A percentile compares a stretch with the other conserved stretches of the same genome.
These are phyloP conservation scores for Chloebia gouldiae DNA, from an alignment of 2,113 vertebrate species.

Conservation along the genomic window DNA sequence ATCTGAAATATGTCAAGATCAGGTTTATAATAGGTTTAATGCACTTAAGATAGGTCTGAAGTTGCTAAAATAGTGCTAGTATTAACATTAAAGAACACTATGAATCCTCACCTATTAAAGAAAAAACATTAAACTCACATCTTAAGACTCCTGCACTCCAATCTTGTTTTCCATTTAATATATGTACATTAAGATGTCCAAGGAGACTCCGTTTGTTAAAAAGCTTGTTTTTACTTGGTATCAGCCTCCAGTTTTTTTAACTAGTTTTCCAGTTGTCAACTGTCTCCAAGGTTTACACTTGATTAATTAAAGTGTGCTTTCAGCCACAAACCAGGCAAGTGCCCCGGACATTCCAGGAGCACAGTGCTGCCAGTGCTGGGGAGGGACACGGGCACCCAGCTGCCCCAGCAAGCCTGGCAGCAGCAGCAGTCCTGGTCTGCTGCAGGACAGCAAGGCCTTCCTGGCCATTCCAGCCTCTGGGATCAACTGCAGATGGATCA, in stretches of 20 bases:
- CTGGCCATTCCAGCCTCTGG: background rate
- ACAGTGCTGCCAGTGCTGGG: rapidly evolving
- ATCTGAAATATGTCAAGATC: background rate
- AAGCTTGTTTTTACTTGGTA: background rate
- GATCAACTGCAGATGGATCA: rapidly evolving
- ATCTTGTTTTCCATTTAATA: background rate
- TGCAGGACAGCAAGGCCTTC: background rate
- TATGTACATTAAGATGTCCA: rapidly evolving
- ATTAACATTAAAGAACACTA: background rate
- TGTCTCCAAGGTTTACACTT: background rate
- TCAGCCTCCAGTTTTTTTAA: background rate
- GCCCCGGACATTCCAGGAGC: background rate
- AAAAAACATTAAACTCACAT: background rate
- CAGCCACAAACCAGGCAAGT: background rate
- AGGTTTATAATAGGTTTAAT: constrained; percentile 2
- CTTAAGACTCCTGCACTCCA: background rate
- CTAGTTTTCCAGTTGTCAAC: background rate
- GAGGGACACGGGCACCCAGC: background rate
- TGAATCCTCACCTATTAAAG: background rate
- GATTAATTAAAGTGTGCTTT: background rate
- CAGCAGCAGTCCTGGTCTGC: rapidly evolving
- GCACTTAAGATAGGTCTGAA: background rate
- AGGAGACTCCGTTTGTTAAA: background rate
- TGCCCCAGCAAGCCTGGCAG: background rate
- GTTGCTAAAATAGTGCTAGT: background rate